Conservation (phyloP, 2,888 invertebrate species). For the Xestia ashworthii region DNA sequence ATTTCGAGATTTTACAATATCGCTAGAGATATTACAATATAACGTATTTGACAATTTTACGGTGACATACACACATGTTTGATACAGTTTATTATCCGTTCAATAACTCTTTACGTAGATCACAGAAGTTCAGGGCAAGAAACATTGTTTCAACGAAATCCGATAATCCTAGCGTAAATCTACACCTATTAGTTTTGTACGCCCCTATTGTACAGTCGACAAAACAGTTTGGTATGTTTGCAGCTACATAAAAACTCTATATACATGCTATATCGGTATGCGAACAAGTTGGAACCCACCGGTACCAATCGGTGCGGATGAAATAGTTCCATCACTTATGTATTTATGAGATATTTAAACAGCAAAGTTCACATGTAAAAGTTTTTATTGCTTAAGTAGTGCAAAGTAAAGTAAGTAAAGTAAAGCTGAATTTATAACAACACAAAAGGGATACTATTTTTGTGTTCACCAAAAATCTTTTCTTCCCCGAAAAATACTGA, state of each 20-base stretch:
- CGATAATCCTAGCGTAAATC: constrained; percentile 45
- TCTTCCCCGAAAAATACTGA: too few relatives aligned
- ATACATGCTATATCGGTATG: neutral
- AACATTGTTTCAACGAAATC: constrained; percentile 37
- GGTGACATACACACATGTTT: neutral
- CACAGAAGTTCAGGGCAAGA: constrained; percentile 7
- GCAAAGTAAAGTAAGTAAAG: too few relatives aligned
- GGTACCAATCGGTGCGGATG: neutral
- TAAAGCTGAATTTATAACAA: neutral
- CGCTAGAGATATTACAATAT: too few relatives aligned
- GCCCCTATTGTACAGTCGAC: constrained; percentile 19
- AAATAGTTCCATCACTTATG: neutral
- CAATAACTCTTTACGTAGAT: constrained; percentile 2
- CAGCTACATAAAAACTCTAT: neutral
- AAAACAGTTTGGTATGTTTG: constrained; percentile 1
- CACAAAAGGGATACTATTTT: neutral
- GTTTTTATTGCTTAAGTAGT: too few relatives aligned
- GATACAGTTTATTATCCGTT: constrained; percentile 17
- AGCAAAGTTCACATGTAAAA: too few relatives aligned
- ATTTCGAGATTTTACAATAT: too few relatives aligned
- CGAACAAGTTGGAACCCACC: neutral
- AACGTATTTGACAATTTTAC: too few relatives aligned
- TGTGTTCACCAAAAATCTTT: too few relatives aligned
- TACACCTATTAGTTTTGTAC: constrained; percentile 26
- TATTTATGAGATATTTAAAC: too few relatives aligned